Base-by-base conservation (phyloP, 53 echinoderm and acorn worm genomes). In the Paelopatides confundens region DNA sequence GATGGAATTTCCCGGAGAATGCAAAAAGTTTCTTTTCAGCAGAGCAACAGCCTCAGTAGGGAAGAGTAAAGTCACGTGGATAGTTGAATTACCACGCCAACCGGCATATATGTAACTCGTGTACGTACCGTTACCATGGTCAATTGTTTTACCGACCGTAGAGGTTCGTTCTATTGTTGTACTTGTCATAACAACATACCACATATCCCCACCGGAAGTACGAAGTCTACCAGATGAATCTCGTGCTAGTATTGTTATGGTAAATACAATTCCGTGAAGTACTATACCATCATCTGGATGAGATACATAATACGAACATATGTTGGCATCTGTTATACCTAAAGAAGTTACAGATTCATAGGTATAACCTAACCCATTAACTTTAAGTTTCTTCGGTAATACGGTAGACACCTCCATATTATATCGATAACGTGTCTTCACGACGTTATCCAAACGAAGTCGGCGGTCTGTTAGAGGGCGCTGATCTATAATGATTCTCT, bases 111-210 rank as follows among this genome's bases (percentile, higher is more conserved):
- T 93, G 47, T 69, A 90, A 43, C 85, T 74, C 14, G 90, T 93
- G 87, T 93, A 95, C 17, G 93, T 88, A 7, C 95, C 95, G 43
- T 93, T 93, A 4, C 88, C 48, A 46, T 90, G 86, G 82, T 93
- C 93, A 15, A 87, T 48, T 11, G 91, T 65, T 27, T 69, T 47
- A 27, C 87, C 93, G 8, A 93, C 83, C 4, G 93, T 93, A 31
- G 83, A 37, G 11, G 65, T 49, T 27, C 21, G 28, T 9, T 49
- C 48, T 5, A 36, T 79, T 33, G 23, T 48, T 1, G n/a, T 27
- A 31, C 62, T 27, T 40, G 3, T 36, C n/a, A 93, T 62, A 43
- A 69, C 51, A 10, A 79, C 90, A 23, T 26, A 49, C 86, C 86
- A 93, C 48, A 93, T 86, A 27, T 93, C 93, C 0, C 93, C 93